Evolutionary conservation across 2,888 invertebrate genomes (phyloP).

Genomic region (Pseudoips prasinana): DNA sequence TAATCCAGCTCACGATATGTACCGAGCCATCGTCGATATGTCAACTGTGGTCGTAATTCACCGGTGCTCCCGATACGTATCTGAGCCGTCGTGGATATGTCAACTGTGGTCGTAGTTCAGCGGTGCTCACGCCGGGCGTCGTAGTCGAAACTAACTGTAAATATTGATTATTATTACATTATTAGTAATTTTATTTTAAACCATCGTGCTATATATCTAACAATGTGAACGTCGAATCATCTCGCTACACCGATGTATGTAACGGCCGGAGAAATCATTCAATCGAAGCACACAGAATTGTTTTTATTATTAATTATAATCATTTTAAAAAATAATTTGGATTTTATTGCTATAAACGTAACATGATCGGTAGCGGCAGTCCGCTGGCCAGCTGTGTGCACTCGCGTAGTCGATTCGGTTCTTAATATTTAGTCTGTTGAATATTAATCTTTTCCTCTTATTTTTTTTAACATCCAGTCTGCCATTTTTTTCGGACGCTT

Average conservation of each 20-base stretch:
- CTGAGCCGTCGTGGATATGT: no score
- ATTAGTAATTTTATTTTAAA: conserved; percentile 78
- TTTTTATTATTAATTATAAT: conserved; percentile 57
- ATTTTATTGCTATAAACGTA: conserved; percentile 45
- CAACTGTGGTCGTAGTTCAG: no score
- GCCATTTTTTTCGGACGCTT: no score
- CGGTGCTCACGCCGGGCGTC: conserved; percentile 33
- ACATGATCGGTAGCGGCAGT: conserved; percentile 1
- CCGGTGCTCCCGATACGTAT: no score
- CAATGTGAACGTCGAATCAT: conserved; percentile 40
- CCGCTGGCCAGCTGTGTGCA: conserved; percentile 13
- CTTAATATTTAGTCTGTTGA: conserved; percentile 55
- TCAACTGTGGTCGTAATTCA: conserved; percentile 27
- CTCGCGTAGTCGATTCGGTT: conserved; percentile 43
- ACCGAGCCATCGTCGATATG: conserved; percentile 26
- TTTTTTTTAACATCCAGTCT: no score
- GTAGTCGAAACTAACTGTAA: conserved; percentile 60
- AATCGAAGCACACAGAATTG: conserved; percentile 40
- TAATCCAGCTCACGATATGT: no score
- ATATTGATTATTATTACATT: conserved; percentile 76
- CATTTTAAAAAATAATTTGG: conserved; percentile 57
- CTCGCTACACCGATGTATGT: conserved; percentile 31
- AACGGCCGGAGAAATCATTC: conserved; percentile 31
- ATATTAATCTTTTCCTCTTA: conserved; percentile 27
- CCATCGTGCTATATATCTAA: conserved; percentile 75